Evolutionary conservation across 2,113 vertebrate species (phyloP).

Genomic region (Leucopternis melanops): DNA sequence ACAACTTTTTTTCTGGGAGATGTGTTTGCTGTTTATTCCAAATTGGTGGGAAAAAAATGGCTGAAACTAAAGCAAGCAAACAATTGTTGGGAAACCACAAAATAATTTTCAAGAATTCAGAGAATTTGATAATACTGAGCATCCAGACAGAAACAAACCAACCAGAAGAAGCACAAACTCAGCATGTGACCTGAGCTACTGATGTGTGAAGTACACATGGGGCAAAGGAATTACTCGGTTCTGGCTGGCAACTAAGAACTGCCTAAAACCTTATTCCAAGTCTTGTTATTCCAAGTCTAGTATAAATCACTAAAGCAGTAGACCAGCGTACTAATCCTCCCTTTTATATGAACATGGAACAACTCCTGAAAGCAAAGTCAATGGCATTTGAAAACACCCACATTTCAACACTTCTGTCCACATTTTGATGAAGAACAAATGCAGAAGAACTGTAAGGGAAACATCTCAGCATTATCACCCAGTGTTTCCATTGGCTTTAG

Average conservation of each 20-base stretch:
- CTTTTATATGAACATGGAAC: constrained; percentile 23
- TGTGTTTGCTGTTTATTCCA: not conserved
- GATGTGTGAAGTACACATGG: not conserved
- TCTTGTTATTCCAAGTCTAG: constrained; percentile 45
- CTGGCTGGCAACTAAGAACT: not conserved
- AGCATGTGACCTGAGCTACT: not conserved
- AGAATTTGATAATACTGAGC: not conserved
- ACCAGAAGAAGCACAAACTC: not conserved
- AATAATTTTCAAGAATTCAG: not conserved
- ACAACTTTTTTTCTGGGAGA: not conserved
- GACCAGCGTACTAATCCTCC: constrained; percentile 50
- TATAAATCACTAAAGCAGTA: constrained; percentile 59
- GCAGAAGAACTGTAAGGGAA: not conserved
- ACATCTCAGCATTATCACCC: not conserved
- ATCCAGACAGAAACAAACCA: not conserved
- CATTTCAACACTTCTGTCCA: not conserved
- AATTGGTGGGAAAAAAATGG: not conserved
- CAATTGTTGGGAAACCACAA: not conserved
- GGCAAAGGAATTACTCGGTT: not conserved
- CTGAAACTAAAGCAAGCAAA: not conserved
- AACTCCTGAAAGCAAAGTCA: constrained; percentile 61
- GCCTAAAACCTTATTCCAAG: constrained; percentile 15
- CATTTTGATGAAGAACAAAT: not conserved
- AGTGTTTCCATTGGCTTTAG: not conserved
- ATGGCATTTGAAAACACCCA: not conserved